Base-by-base conservation (phyloP, 2,888 invertebrate species). In the Sinopyrophorus schimmeli region DNA sequence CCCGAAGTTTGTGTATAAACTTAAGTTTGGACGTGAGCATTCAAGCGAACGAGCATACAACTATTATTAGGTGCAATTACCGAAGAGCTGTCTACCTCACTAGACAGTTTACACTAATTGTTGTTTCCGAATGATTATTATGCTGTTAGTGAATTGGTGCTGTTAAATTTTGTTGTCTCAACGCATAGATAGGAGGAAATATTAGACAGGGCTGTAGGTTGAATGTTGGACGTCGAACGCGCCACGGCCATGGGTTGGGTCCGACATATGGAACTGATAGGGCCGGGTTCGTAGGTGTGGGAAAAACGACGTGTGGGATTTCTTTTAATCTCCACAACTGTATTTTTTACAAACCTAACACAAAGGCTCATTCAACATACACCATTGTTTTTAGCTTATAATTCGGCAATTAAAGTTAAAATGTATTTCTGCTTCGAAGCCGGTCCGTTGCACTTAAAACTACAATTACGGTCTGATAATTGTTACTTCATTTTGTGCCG, bases 101-200 rank as follows among this genome's bases (percentile, higher is more conserved):
- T 48, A 52, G 52, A 54, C 56, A 43, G 39, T 52, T 54, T 44
- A 44, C 39, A 40, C 37, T 49, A 52, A 51, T 56, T 54, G 49
- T 54, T 54, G 47, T 51, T 54, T 54, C 54, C 53, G 48, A 51
- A 56, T 54, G 40, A 48, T 54, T 53, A 57, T 54, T 57, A 52
- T 41, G 43, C 40, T 47, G 50, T 54, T 54, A 52, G 42, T 34
- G 39, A 46, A 38, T 42, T 27, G 20, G 12, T 20, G 15, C 18
- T 16, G 35, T 37, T 30, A 38, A 48, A 42, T 42, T 37, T 43
- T 39, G 48, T 37, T 43, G 43, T 49, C 49, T 49, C 26, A 9
- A 30, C 14, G 34, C 12, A 20, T 14, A 28, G 24, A 12, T 10
- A 26, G 20, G 11, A 39, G 35, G 34, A 50, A 44, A 44, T 43